A percentile compares a stretch with the other conserved stretches of the same genome.
phyloP scores from a whole-genome alignment of 1,140 invertebrate genomes.

The Drosophila repleta region DNA sequence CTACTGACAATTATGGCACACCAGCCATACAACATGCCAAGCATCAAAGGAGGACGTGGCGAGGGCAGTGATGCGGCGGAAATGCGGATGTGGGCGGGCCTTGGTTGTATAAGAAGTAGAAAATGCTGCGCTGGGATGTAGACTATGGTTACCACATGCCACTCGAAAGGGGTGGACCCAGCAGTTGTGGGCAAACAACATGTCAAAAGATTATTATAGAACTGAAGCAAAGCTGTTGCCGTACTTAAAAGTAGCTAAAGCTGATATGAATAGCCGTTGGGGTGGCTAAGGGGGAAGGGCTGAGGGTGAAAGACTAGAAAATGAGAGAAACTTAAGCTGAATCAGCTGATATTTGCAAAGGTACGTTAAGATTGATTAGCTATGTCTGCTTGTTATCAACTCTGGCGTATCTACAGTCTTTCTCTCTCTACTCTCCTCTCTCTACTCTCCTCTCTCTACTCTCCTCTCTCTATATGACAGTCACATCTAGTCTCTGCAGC shows the following conservation, averaged over 20 bases:
- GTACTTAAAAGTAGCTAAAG: not conserved
- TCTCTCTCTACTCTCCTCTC: not conserved
- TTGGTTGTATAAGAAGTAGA: not conserved
- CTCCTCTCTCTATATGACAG: too few relatives aligned
- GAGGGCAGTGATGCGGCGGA: not conserved
- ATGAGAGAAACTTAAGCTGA: too few relatives aligned
- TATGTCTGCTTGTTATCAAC: too few relatives aligned
- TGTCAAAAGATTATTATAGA: not conserved
- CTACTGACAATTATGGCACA: constrained; percentile 81
- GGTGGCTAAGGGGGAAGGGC: too few relatives aligned
- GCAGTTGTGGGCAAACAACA: constrained; percentile 13
- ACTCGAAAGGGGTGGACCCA: constrained; percentile 18
- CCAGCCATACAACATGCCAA: constrained; percentile 60
- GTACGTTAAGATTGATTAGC: too few relatives aligned
- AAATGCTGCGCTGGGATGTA: constrained; percentile 2
- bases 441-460: too few relatives aligned
- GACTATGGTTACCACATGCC: constrained; percentile 10
- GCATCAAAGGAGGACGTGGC: constrained; percentile 8
- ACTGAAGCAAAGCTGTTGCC: not conserved
- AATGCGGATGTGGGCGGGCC: not conserved
- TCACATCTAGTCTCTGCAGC: too few relatives aligned
- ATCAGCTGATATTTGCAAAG: too few relatives aligned
- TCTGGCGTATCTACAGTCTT: too few relatives aligned
- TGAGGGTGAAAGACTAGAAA: too few relatives aligned
- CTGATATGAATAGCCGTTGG: not conserved